Conservation (phyloP, 2,113 vertebrate species). For the Ictalurus furcatus region DNA sequence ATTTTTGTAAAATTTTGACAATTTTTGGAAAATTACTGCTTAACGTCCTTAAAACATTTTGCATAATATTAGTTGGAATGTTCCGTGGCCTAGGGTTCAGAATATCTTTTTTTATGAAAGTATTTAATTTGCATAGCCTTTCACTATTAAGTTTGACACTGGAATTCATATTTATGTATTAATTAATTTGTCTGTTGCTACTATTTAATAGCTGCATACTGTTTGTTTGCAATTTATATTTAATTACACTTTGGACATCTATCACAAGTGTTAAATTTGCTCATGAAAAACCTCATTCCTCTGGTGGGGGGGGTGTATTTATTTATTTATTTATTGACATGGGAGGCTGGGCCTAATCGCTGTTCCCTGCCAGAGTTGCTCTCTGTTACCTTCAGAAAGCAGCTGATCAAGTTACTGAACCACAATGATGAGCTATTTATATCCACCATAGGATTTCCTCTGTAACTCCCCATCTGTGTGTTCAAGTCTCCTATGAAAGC, state of each 20-base stretch:
- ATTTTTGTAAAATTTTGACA: neutral
- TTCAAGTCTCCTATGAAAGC: constrained; percentile 18
- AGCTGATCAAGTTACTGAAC: constrained; percentile 51
- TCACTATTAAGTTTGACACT: neutral
- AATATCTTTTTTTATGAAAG: neutral
- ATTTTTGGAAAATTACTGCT: neutral
- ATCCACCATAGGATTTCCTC: constrained; percentile 46
- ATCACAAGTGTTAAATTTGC: neutral
- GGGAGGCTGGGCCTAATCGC: neutral
- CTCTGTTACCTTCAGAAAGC: constrained; percentile 41
- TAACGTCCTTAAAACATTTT: neutral
- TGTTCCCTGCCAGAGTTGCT: constrained; percentile 17
- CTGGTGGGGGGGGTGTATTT: neutral
- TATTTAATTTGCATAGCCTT: neutral
- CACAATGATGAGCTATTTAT: constrained; percentile 54
- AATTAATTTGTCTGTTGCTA: neutral
- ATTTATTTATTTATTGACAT: neutral
- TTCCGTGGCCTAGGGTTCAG: neutral
- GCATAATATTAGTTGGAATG: neutral
- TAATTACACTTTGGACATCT: neutral
- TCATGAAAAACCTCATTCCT: neutral
- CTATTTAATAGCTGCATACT: neutral
- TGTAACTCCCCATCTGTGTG: constrained; percentile 37
- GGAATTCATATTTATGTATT: neutral
- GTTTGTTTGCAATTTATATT: neutral